phyloP scores from a whole-genome alignment of 2,113 vertebrate species.

The Campylomormyrus tamandua region DNA sequence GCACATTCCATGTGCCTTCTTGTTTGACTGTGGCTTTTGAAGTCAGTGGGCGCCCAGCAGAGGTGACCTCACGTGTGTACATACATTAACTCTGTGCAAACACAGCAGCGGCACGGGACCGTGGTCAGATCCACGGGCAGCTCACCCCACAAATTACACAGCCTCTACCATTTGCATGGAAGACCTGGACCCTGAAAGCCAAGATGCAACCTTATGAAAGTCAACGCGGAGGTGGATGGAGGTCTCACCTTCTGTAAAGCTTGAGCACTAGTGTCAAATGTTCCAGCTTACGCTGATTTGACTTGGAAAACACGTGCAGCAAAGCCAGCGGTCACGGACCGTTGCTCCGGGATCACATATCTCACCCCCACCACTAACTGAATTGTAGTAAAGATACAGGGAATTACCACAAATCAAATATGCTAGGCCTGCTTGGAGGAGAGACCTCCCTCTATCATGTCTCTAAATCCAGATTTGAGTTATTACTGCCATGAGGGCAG shows the following conservation, averaged over 20 bases:
- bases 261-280: conserved; percentile 47
- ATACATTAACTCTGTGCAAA: conserved; percentile 30
- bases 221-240: not conserved
- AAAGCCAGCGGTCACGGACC: conserved; percentile 69
- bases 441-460: not conserved
- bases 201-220: not conserved
- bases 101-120: not conserved
- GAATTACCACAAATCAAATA: conserved; percentile 33
- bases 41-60: conserved; percentile 30
- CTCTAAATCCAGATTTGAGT: not conserved
- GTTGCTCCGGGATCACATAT: conserved; percentile 60
- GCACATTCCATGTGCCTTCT: not conserved
- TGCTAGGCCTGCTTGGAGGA: not conserved
- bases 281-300: conserved; percentile 59
- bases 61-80: conserved; percentile 33
- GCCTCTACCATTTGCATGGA: not conserved
- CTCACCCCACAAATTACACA: not conserved
- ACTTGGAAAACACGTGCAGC: conserved; percentile 65
- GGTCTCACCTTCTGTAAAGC: not conserved
- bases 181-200: not conserved
- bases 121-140: not conserved
- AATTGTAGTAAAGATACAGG: conserved; percentile 53
- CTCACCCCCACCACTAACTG: conserved; percentile 49
- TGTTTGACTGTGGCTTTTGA: conserved; percentile 33
- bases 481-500: not conserved